Conservation (phyloP, 2,888 invertebrate genomes). For the Drosophila phalerata region DNA sequence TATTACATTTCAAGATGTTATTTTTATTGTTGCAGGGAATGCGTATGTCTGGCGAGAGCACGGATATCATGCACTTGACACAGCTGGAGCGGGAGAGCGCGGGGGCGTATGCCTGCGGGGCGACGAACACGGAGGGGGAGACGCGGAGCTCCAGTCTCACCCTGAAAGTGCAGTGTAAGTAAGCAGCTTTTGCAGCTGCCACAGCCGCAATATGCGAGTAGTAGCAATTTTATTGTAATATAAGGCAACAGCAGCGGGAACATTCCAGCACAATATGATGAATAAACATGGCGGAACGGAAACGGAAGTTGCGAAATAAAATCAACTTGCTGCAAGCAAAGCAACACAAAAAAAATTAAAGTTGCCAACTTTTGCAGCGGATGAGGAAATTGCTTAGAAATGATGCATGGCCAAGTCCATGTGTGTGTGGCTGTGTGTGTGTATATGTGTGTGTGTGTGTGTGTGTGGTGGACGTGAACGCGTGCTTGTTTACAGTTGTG, state of each 20-base stretch:
- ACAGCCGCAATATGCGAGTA: constrained; percentile 29
- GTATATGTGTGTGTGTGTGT: constrained; percentile 24
- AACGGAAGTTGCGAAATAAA: constrained; percentile 72
- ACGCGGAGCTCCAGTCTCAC: constrained; percentile 91
- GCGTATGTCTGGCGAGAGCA: constrained; percentile 86
- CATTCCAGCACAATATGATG: constrained; percentile 43
- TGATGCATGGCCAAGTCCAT: constrained; percentile 61
- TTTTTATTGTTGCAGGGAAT: constrained; percentile 80
- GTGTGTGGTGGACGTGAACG: constrained; percentile 11
- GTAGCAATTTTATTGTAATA: constrained; percentile 14
- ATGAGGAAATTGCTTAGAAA: constrained; percentile 78
- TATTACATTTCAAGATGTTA: constrained; percentile 20
- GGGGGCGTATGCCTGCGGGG: constrained; percentile 93
- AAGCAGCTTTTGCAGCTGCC: constrained; percentile 30
- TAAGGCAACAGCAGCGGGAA: constrained; percentile 3
- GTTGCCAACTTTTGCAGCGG: constrained; percentile 61
- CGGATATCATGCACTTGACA: constrained; percentile 88
- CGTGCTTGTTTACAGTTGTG: constrained; percentile 70
- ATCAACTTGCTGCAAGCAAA: constrained; percentile 45
- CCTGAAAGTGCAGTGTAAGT: constrained; percentile 93
- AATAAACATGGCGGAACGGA: constrained; percentile 63
- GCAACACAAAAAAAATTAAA: constrained; percentile 41
- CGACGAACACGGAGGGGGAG: constrained; percentile 92
- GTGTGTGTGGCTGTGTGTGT: constrained; percentile 22
- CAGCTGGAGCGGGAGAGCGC: constrained; percentile 90